A percentile compares a stretch with the other conserved stretches of the same genome.
phyloP scores from a whole-genome alignment of 2,113 vertebrate species.

The Nothocercus julius region DNA sequence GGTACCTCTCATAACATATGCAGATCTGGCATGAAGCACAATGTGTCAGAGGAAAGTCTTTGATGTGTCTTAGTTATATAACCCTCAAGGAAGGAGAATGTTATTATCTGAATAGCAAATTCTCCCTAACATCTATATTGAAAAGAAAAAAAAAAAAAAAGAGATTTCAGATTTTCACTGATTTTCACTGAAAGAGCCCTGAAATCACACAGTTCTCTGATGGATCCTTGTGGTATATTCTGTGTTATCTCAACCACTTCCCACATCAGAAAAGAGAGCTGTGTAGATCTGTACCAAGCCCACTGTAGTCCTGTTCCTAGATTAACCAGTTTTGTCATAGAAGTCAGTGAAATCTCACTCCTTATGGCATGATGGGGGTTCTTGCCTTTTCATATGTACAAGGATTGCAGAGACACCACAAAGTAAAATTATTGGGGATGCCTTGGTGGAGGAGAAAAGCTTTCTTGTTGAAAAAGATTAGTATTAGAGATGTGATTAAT shows the following conservation, averaged over 20 bases:
- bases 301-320: background rate
- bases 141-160: background rate
- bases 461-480: background rate
- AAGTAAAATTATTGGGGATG: background rate
- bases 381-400: background rate
- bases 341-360: background rate
- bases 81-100: background rate
- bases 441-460: background rate
- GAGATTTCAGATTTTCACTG: background rate
- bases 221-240: background rate
- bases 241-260: background rate
- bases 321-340: background rate
- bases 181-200: background rate
- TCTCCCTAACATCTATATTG: background rate
- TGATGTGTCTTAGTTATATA: slow-evolving; percentile 56
- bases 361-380: background rate
- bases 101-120: background rate
- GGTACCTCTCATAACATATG: slow-evolving; percentile 43
- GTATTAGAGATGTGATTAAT: background rate
- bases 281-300: background rate
- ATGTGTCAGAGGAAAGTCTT: slow-evolving; percentile 46
- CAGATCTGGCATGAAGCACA: slow-evolving; percentile 36
- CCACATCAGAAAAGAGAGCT: background rate
- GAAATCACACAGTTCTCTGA: background rate
- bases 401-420: background rate